These are phyloP conservation scores for Heliconius himera DNA, from an alignment of 1,140 invertebrate genomes.

Conservation along the genomic window DNA sequence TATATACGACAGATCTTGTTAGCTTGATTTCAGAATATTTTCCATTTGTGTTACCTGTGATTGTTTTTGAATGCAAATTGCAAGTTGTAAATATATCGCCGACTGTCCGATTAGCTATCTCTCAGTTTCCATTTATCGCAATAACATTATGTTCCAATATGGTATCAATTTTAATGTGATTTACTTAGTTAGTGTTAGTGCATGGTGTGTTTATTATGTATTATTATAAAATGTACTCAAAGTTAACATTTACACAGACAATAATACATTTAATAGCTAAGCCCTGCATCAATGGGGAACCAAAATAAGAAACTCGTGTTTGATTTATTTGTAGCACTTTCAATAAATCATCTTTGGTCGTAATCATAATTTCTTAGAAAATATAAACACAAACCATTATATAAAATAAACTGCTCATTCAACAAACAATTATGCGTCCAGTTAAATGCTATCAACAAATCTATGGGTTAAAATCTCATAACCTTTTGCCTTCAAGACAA, in stretches of 20 bases:
- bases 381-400: constrained; percentile 66
- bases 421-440: constrained; percentile 71
- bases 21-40: constrained; percentile 64
- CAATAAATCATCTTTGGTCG: constrained; percentile 53
- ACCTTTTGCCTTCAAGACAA: constrained; percentile 74
- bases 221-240: neutral
- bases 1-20: constrained; percentile 69
- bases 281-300: neutral
- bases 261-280: neutral
- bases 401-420: constrained; percentile 70
- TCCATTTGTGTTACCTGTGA: constrained; percentile 59
- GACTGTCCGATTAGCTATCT: constrained; percentile 65
- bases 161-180: constrained; percentile 57
- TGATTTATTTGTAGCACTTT: constrained; percentile 46
- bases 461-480: constrained; percentile 74
- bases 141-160: constrained; percentile 55
- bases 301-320: constrained; percentile 8
- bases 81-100: constrained; percentile 64
- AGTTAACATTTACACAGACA: neutral
- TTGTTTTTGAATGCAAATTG: constrained; percentile 73
- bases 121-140: constrained; percentile 63
- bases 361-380: constrained; percentile 65
- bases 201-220: neutral
- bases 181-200: constrained; percentile 40
- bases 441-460: constrained; percentile 75